Evolutionary conservation across 1,140 invertebrate species (phyloP).

Genomic region (Apocrypta bakeri): DNA sequence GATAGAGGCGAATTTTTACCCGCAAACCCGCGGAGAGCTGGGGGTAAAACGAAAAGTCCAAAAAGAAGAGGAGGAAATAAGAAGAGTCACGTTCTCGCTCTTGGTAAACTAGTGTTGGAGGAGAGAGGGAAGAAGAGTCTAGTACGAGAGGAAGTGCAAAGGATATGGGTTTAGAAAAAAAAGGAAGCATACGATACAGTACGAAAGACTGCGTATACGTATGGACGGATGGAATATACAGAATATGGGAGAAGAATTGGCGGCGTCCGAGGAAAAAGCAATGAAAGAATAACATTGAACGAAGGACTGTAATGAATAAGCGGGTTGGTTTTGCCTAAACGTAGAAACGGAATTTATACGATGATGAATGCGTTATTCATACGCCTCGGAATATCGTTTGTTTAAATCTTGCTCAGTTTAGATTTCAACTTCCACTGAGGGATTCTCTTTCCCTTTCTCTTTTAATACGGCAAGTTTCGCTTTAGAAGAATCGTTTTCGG

Average conservation of each 20-base stretch:
- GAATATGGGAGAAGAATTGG: neutral
- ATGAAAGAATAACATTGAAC: conserved; percentile 32
- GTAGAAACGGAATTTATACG: conserved; percentile 1
- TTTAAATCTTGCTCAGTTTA: neutral
- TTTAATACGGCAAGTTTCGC: neutral
- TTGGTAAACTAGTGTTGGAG: neutral
- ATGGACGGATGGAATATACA: conserved; percentile 8
- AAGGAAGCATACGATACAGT: conserved; percentile 2
- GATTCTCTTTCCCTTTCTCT: neutral
- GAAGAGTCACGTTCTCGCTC: neutral
- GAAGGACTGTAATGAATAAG: conserved; percentile 29
- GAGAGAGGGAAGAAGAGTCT: conserved; percentile 20
- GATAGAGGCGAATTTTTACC: conserved; percentile 32
- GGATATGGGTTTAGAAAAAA: neutral
- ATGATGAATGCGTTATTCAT: neutral
- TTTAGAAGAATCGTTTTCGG: neutral
- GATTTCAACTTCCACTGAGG: neutral
- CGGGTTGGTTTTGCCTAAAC: neutral
- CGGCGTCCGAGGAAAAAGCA: conserved; percentile 4
- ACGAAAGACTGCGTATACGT: neutral
- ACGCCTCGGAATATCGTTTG: neutral
- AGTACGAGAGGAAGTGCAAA: conserved; percentile 16
- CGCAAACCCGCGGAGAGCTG: neutral
- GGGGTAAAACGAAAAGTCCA: conserved; percentile 14
- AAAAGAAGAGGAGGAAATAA: conserved; percentile 18